These are phyloP conservation scores for Megamerina dolium DNA, from an alignment of 2,888 invertebrate genomes.

Conservation along the genomic window DNA sequence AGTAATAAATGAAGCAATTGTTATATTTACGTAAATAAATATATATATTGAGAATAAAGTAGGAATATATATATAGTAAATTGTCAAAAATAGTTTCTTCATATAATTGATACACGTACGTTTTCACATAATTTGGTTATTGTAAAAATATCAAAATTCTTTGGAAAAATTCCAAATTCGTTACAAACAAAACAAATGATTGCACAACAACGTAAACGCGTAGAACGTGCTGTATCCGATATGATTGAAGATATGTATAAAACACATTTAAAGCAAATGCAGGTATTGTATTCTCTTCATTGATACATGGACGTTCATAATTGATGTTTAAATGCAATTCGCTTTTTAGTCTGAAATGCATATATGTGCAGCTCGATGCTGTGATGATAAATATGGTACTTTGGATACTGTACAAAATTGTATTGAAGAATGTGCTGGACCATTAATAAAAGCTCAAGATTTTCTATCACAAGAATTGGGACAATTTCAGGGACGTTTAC, in stretches of 20 bases:
- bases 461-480: conserved; percentile 37
- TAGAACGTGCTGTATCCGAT: conserved; percentile 34
- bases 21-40: neutral
- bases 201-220: conserved; percentile 33
- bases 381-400: conserved; percentile 31
- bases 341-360: conserved; percentile 34
- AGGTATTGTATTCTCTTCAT: conserved; percentile 22
- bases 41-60: neutral
- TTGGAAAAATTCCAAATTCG: no score
- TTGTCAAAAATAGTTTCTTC: no score
- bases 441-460: conserved; percentile 37
- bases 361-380: conserved; percentile 35
- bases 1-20: neutral
- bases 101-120: no score
- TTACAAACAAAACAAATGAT: no score
- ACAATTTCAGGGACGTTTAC: conserved; percentile 34
- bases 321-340: no score
- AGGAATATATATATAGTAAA: no score
- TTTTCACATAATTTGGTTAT: no score
- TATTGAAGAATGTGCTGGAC: conserved; percentile 38
- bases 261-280: conserved; percentile 36
- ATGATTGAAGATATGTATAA: conserved; percentile 41
- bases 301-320: no score
- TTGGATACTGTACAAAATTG: conserved; percentile 38
- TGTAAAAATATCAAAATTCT: no score